Conservation (phyloP, 2,888 invertebrate species). For the Pammene fasciana region DNA sequence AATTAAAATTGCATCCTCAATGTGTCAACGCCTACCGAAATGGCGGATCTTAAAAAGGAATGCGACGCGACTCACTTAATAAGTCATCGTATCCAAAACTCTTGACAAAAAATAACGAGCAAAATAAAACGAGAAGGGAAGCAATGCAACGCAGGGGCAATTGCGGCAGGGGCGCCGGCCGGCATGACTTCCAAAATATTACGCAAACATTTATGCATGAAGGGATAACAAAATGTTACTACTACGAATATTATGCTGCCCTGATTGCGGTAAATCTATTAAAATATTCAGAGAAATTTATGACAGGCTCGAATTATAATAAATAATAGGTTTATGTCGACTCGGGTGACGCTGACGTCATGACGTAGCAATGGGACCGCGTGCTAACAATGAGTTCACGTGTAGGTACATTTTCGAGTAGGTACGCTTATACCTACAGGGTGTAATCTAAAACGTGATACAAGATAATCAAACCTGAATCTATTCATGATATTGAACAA, state of each 20-base stretch:
- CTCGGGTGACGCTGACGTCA: constrained; percentile 19
- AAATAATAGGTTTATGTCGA: constrained; percentile 37
- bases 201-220: constrained; percentile 80
- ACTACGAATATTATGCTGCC: constrained; percentile 59
- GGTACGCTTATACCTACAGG: too few species aligned
- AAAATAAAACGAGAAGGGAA: constrained; percentile 52
- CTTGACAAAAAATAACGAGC: constrained; percentile 62
- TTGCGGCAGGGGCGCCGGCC: constrained; percentile 51
- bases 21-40: constrained; percentile 29
- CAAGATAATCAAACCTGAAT: too few species aligned
- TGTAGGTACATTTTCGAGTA: background rate
- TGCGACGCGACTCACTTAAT: constrained; percentile 33
- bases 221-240: constrained; percentile 75
- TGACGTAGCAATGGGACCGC: constrained; percentile 51
- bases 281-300: constrained; percentile 51
- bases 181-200: constrained; percentile 72
- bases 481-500: too few species aligned
- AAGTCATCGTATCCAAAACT: constrained; percentile 27
- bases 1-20: constrained; percentile 24
- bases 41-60: constrained; percentile 28
- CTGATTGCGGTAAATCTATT: constrained; percentile 66
- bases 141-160: constrained; percentile 52
- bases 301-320: constrained; percentile 39
- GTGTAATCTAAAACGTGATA: too few species aligned
- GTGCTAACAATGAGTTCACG: constrained; percentile 42